A percentile compares a stretch with the other conserved stretches of the same genome.
phyloP scores from a whole-genome alignment of 2,797 vertebrate species.

The Pyrocephalus nanus region DNA sequence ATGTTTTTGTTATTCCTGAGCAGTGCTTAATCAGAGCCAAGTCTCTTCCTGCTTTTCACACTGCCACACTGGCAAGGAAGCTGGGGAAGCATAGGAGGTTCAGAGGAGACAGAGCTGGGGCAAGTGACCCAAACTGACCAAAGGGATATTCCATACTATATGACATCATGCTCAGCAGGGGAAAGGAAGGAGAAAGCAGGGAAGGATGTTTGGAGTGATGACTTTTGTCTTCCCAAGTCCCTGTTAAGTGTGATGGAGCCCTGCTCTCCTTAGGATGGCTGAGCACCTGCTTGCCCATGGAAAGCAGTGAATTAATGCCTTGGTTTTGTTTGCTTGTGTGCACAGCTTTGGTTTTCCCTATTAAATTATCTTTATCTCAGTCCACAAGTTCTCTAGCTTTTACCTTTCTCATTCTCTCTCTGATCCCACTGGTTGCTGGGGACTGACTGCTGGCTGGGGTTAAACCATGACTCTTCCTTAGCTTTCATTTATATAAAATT shows the following conservation, averaged over 20 bases:
- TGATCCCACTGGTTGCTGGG: accelerated
- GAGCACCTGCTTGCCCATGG: too few species aligned
- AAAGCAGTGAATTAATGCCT: background rate
- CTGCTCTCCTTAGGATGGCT: background rate
- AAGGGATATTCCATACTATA: background rate
- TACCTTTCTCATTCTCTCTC: background rate
- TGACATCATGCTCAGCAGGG: background rate
- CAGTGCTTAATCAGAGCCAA: background rate
- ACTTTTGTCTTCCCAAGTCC: background rate
- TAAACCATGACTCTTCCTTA: background rate
- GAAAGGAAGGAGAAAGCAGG: background rate
- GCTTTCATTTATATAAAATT: background rate
- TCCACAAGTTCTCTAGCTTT: background rate
- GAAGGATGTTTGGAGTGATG: background rate
- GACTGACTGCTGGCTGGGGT: background rate
- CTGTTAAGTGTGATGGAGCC: accelerated
- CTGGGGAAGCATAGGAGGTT: background rate
- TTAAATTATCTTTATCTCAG: background rate
- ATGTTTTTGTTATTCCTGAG: background rate
- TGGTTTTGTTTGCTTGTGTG: background rate
- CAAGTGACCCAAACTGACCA: background rate
- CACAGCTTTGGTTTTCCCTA: background rate
- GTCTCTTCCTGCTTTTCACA: background rate
- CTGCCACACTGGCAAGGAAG: background rate
- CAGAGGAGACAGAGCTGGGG: background rate